phyloP scores from a whole-genome alignment of 2,888 invertebrate genomes.

The Amblyjoppa proteus region DNA sequence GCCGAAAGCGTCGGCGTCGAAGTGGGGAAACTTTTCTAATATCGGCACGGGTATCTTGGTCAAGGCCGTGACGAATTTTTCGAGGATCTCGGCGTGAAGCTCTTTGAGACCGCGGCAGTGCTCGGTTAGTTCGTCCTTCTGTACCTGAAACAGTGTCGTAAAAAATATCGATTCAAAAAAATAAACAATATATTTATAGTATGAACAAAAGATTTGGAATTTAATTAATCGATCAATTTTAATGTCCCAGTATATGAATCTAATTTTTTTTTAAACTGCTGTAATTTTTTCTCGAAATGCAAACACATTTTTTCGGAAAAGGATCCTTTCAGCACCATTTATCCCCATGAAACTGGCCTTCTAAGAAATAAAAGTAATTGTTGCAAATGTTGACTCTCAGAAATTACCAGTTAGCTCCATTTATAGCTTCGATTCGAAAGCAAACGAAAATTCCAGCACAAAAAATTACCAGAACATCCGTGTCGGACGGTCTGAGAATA shows the following conservation, averaged over 20 bases:
- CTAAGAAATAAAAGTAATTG: no score
- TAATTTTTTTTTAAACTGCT: no score
- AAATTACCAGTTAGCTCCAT: no score
- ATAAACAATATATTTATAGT: no score
- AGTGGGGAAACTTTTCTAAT: constrained; percentile 88
- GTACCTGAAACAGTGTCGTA: constrained; percentile 69
- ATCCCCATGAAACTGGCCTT: no score
- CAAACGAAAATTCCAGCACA: no score
- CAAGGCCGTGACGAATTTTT: constrained; percentile 88
- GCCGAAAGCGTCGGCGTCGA: constrained; percentile 86
- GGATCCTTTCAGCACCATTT: background rate
- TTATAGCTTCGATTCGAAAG: no score
- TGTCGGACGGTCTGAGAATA: background rate
- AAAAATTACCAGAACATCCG: background rate
- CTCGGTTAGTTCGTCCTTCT: constrained; percentile 74
- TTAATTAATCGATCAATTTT: no score
- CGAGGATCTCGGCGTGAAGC: constrained; percentile 87
- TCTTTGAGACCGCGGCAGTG: constrained; percentile 83
- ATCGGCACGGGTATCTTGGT: constrained; percentile 88
- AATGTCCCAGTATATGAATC: no score
- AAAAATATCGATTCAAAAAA: background rate
- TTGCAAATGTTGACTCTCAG: no score
- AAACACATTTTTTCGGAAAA: background rate
- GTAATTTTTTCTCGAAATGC: no score
- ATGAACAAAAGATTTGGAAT: no score